Evolutionary conservation across 2,797 vertebrate species (phyloP), one percentile per base, ranked within the genome.

Genomic region (Buceros bicornis): DNA sequence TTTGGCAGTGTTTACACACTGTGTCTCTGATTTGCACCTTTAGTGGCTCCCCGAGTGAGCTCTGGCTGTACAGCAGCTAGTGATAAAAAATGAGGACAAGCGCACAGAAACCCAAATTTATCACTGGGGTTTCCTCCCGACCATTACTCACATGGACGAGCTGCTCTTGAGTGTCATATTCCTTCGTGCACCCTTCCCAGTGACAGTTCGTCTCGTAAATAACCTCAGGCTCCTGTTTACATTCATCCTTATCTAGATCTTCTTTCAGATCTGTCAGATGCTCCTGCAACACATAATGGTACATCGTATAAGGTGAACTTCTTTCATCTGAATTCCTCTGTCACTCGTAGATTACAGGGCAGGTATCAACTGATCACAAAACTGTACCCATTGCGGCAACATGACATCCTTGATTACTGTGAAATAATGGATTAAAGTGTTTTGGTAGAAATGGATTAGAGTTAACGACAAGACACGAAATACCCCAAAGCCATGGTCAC

Each of bases 151-250:
- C 99, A 42, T 99, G 99, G 73, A 99, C 99, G 7, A 99, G 99
- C 90, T 99, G 99, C 78, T 99, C 99, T 97, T 99, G 99, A 48
- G 99, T 99, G 98, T 99, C 99, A 1, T 99, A 99, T 97, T 99
- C 99, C 97, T 99, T 99, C 94, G 96, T 96, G 89, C 99, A 99
- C 94, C 98, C 99, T 93, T 99, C 99, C 99, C 99, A 99, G 98
- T 99, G 99, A 97, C 99, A 99, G 97, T 99, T 99, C 42, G 99
- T 99, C 97, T 99, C 99, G 20, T 99, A 99, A 93, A 99, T 96
- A 94, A 99, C 99, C 95, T 99, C 99, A 0, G 99, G 98, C 97
- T 99, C 99, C 97, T 99, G 99, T 95, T 99, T 99, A 93, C 99
- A 99, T 97, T 99, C 99, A 7, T 99, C 99, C 96, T 99, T 99